These are phyloP conservation scores for Sarcophaga subvicina DNA, from an alignment of 2,888 invertebrate genomes.

Conservation along the genomic window DNA sequence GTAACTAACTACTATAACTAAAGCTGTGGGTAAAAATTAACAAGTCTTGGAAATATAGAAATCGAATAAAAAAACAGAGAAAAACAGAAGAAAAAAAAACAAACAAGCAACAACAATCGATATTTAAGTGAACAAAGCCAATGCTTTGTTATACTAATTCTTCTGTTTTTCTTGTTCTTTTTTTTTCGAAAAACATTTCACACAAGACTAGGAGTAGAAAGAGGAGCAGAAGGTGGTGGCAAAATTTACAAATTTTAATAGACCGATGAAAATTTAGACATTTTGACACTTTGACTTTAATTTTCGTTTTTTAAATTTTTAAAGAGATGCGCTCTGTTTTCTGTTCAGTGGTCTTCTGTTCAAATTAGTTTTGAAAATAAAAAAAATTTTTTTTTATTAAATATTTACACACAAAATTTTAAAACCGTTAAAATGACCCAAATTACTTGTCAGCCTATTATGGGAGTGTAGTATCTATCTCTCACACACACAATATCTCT, in stretches of 20 bases:
- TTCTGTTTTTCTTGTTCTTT: neutral
- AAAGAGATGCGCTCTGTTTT: neutral
- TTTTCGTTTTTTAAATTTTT: neutral
- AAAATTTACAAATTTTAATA: constrained; percentile 8
- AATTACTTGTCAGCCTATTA: constrained; percentile 26
- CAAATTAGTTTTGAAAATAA: constrained; percentile 20
- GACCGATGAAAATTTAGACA: constrained; percentile 38
- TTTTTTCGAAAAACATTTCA: no score
- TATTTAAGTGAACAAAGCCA: constrained; percentile 34
- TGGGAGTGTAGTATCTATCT: neutral
- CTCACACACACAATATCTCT: neutral
- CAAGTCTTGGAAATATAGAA: constrained; percentile 28
- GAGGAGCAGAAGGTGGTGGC: neutral
- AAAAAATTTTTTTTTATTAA: constrained; percentile 7
- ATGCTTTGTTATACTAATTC: constrained; percentile 46
- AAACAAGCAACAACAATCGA: neutral
- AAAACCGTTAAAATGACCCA: constrained; percentile 52
- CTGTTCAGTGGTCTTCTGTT: neutral
- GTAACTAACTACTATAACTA: neutral
- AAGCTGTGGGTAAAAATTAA: constrained; percentile 49
- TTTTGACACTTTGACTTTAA: constrained; percentile 43
- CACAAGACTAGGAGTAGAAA: neutral
- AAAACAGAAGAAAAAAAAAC: neutral
- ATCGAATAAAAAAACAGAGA: constrained; percentile 4
- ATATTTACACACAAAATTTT: constrained; percentile 35